Evolutionary conservation across 2,113 vertebrate species (phyloP).

Genomic region (Lepus americanus): DNA sequence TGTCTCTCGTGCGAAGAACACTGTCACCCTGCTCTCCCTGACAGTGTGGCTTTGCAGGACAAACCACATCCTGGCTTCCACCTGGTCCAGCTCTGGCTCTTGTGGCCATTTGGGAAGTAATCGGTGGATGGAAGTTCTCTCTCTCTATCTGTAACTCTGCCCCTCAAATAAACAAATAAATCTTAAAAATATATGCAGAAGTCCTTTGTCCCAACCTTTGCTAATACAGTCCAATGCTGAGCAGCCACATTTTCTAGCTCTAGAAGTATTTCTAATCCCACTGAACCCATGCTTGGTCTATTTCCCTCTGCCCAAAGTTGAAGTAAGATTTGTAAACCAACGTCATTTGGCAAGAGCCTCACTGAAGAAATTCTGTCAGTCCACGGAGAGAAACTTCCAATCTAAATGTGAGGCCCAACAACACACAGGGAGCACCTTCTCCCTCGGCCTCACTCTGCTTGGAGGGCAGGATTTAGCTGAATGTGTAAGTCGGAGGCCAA

Average conservation of each 20-base stretch:
- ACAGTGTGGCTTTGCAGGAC: too few relatives aligned
- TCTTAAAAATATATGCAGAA: too few relatives aligned
- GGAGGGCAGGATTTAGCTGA: too few relatives aligned
- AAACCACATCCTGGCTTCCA: too few relatives aligned
- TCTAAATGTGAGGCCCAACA: neutral
- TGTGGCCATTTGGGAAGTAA: too few relatives aligned
- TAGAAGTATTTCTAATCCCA: neutral
- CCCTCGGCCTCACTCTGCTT: too few relatives aligned
- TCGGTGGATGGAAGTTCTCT: too few relatives aligned
- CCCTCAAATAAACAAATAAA: too few relatives aligned
- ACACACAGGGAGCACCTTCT: accelerated
- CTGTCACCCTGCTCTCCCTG: too few relatives aligned
- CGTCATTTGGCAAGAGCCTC: neutral
- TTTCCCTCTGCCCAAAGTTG: neutral
- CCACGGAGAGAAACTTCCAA: neutral
- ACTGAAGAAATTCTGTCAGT: neutral
- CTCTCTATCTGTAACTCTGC: too few relatives aligned
- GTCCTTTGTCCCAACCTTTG: neutral
- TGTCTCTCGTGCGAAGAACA: too few relatives aligned
- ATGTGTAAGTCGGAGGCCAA: neutral
- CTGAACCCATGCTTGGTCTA: accelerated
- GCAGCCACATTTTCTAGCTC: neutral
- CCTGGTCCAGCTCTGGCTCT: too few relatives aligned
- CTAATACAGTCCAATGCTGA: accelerated
- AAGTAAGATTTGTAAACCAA: neutral